These are phyloP conservation scores for Oryzias sinensis DNA, from an alignment of 2,797 vertebrate species.

Conservation along the genomic window DNA sequence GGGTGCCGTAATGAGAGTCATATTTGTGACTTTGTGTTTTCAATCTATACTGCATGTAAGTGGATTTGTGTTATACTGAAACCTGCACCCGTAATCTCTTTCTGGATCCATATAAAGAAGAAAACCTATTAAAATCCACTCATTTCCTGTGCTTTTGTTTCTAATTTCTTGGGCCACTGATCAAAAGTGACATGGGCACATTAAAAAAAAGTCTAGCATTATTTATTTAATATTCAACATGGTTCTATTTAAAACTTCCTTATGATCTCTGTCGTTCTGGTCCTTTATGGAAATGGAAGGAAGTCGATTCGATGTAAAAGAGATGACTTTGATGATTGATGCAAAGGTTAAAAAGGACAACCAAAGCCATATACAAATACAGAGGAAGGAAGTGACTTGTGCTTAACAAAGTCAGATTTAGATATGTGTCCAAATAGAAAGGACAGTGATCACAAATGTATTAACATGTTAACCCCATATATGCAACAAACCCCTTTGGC, in stretches of 20 bases:
- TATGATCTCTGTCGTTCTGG: conserved; percentile 29
- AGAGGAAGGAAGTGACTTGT: background rate
- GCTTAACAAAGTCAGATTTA: conserved; percentile 17
- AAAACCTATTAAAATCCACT: background rate
- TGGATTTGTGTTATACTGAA: background rate
- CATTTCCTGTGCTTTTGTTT: background rate
- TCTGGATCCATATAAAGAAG: background rate
- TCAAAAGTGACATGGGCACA: background rate
- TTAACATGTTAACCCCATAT: conserved; percentile 22
- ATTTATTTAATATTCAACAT: background rate
- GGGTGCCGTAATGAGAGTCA: conserved; percentile 30
- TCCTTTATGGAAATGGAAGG: conserved; percentile 17
- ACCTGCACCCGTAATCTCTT: background rate
- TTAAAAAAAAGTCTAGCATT: background rate
- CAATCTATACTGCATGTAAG: conserved; percentile 3
- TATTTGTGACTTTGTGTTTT: conserved; percentile 32
- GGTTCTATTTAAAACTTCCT: conserved; percentile 12
- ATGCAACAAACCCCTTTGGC: no score
- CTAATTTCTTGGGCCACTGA: conserved; percentile 6
- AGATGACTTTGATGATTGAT: conserved; percentile 17
- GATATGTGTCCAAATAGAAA: conserved; percentile 4
- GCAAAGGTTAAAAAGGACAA: conserved; percentile 9
- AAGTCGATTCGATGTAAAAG: conserved; percentile 20
- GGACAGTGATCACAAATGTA: conserved; percentile 13
- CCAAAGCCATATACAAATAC: conserved; percentile 6